Evolutionary conservation across 2,113 vertebrate species (phyloP).

Genomic region (Felis chaus): DNA sequence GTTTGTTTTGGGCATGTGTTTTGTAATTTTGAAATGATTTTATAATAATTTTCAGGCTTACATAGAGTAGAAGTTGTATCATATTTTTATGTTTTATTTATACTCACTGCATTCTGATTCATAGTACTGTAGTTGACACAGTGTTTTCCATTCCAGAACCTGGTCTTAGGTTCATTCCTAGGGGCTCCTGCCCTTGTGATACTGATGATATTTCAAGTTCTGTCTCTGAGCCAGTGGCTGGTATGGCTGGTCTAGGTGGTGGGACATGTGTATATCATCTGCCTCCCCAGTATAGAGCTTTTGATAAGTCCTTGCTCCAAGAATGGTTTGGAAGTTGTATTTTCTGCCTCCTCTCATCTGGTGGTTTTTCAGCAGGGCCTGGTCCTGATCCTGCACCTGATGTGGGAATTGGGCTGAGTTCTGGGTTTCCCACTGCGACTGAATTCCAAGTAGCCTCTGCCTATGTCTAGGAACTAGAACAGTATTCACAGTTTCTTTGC

Average conservation of each 20-base stretch:
- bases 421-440: not conserved
- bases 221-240: not conserved
- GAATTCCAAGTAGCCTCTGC: not conserved
- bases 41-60: not conserved
- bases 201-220: not conserved
- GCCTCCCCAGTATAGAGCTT: not conserved
- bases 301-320: not conserved
- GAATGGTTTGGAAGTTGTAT: not conserved
- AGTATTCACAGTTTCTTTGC: not conserved
- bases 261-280: not conserved
- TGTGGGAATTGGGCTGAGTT: not conserved
- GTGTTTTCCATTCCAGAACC: not conserved
- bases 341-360: not conserved
- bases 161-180: not conserved
- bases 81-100: slow-evolving; percentile 29
- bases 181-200: not conserved
- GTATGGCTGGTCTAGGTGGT: not conserved
- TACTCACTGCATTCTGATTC: not conserved
- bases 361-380: not conserved
- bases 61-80: not conserved
- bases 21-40: slow-evolving; percentile 40
- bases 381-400: not conserved
- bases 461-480: not conserved
- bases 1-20: slow-evolving; percentile 38
- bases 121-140: not conserved